Evolutionary conservation across 2,888 invertebrate species (phyloP).

Genomic region (Steromphala cineraria): DNA sequence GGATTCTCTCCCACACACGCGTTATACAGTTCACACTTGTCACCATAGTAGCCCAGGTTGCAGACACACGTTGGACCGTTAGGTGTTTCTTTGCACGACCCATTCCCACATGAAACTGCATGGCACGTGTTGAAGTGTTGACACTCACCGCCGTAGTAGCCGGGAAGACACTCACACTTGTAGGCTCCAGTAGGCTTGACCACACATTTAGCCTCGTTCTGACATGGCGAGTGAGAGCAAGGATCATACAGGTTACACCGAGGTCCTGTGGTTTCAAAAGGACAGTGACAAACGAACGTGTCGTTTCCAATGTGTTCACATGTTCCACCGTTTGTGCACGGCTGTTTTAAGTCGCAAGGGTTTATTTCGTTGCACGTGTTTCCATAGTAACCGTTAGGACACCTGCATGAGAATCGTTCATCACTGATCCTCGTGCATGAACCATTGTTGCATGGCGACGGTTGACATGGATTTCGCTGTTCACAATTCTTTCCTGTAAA

Average conservation of each 20-base stretch:
- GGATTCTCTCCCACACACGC: constrained; percentile 38
- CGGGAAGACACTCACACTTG: constrained; percentile 60
- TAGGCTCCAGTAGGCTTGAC: constrained; percentile 47
- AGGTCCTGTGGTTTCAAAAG: constrained; percentile 40
- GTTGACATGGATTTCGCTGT: constrained; percentile 46
- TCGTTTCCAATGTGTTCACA: constrained; percentile 57
- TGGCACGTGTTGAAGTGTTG: constrained; percentile 53
- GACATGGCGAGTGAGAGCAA: constrained; percentile 51
- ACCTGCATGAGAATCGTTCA: constrained; percentile 51
- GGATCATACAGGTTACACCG: constrained; percentile 50
- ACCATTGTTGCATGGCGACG: constrained; percentile 49
- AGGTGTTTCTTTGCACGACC: constrained; percentile 27
- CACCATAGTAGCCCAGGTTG: constrained; percentile 47
- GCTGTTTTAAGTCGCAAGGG: constrained; percentile 51
- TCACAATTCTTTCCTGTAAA: constrained; percentile 48
- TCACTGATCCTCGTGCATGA: constrained; percentile 17
- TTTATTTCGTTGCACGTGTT: constrained; percentile 52
- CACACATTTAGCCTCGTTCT: constrained; percentile 59
- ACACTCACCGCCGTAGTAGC: constrained; percentile 60
- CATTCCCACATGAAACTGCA: constrained; percentile 32
- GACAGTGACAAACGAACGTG: constrained; percentile 49
- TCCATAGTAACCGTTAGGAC: constrained; percentile 60
- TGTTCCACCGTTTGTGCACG: constrained; percentile 65
- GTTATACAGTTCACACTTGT: constrained; percentile 46
- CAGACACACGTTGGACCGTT: constrained; percentile 39